Percentiles rank a stretch among this genome's conserved stretches.
Evolutionary conservation across 2,888 invertebrate genomes (phyloP).

Genomic region (Cantharis flavilabris): DNA sequence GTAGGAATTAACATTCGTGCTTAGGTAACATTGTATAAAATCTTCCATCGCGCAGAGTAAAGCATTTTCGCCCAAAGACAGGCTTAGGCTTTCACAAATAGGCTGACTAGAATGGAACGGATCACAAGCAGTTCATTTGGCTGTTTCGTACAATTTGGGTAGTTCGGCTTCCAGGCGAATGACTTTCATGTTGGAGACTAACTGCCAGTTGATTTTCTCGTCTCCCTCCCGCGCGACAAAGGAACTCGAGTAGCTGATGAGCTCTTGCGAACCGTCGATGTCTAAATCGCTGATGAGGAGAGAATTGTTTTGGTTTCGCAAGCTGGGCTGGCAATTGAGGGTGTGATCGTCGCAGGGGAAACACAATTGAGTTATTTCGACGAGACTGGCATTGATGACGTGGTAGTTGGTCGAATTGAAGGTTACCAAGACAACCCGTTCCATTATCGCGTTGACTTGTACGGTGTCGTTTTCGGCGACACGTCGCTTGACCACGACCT

Average conservation of each 20-base stretch:
- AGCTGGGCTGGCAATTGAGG: conserved; percentile 71
- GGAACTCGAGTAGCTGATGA: conserved; percentile 76
- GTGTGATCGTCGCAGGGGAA: conserved; percentile 53
- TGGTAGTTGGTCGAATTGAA: conserved; percentile 76
- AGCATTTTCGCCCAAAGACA: background rate
- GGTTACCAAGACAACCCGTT: conserved; percentile 77
- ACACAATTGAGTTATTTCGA: conserved; percentile 78
- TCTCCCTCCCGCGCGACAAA: conserved; percentile 45
- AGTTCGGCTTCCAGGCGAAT: conserved; percentile 74
- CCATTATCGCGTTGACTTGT: conserved; percentile 46
- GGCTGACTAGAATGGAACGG: background rate
- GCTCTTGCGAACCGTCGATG: conserved; percentile 74
- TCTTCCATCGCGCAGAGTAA: background rate
- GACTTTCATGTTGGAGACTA: conserved; percentile 70
- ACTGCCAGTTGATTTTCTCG: conserved; percentile 57
- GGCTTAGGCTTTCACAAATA: background rate
- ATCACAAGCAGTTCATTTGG: conserved; percentile 37
- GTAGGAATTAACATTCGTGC: background rate
- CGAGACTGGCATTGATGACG: conserved; percentile 78
- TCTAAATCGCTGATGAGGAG: conserved; percentile 76
- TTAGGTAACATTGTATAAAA: background rate
- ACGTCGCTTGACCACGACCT: conserved; percentile 13
- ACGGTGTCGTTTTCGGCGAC: conserved; percentile 16
- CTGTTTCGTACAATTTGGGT: conserved; percentile 67
- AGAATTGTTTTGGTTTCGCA: conserved; percentile 73